phyloP scores from a whole-genome alignment of 2,113 vertebrate species.

The Nycticebus coucang region DNA sequence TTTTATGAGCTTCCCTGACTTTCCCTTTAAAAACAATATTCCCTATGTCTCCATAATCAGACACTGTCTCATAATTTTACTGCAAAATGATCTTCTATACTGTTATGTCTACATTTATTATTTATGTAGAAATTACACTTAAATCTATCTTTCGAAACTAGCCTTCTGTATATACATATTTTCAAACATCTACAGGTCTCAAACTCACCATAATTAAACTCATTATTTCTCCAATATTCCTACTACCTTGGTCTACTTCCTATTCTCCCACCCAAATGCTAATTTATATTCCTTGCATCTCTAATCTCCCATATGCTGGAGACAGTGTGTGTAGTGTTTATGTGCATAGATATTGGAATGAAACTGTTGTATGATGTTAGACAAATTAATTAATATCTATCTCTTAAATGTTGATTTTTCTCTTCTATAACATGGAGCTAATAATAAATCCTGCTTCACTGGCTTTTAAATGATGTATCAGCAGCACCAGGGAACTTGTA shows the following conservation, averaged over 20 bases:
- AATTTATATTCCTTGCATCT: neutral
- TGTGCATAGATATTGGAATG: neutral
- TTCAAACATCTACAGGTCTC: neutral
- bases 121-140: neutral
- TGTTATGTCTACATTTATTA: neutral
- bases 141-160: neutral
- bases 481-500: neutral
- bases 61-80: neutral
- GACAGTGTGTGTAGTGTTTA: neutral
- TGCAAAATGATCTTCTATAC: neutral
- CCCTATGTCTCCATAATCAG: neutral
- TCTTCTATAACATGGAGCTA: neutral
- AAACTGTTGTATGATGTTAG: neutral
- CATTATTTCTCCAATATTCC: neutral
- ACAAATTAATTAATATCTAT: neutral
- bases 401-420: slow-evolving; percentile 21
- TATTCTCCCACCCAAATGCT: neutral
- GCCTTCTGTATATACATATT: neutral
- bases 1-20: neutral
- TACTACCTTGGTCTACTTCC: neutral
- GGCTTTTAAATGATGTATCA: neutral
- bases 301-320: neutral
- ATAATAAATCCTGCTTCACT: neutral
- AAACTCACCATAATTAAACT: neutral
- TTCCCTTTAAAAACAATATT: neutral